phyloP scores from a whole-genome alignment of 2,797 vertebrate species.

The Acropternis orthonyx region DNA sequence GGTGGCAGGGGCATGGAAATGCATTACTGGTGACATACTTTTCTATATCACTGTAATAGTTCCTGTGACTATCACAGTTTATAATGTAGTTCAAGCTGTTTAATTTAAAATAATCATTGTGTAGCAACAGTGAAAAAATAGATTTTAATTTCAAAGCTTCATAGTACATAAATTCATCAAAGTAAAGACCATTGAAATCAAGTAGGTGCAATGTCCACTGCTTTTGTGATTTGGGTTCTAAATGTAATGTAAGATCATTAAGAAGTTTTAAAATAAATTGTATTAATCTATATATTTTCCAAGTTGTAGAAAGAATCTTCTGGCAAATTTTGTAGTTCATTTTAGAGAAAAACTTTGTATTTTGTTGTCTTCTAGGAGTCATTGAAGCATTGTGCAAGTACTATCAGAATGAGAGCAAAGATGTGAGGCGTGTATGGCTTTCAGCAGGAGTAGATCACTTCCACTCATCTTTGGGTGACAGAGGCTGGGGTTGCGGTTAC shows the following conservation, averaged over 20 bases:
- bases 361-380: slow-evolving; percentile 77
- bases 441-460: slow-evolving; percentile 87
- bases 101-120: background rate
- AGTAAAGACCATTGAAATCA: background rate
- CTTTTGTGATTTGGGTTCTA: background rate
- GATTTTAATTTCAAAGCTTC: background rate
- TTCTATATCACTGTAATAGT: background rate
- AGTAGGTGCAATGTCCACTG: background rate
- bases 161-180: background rate
- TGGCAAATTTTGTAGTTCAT: background rate
- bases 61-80: background rate
- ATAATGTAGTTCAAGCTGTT: background rate
- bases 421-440: slow-evolving; percentile 86
- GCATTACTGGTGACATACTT: background rate
- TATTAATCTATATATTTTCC: background rate
- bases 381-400: slow-evolving; percentile 78
- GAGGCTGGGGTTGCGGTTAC: slow-evolving; percentile 96
- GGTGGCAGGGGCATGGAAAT: background rate
- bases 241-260: background rate
- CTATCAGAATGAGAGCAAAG: slow-evolving; percentile 81
- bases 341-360: background rate
- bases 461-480: slow-evolving; percentile 86
- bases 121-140: background rate
- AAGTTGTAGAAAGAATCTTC: background rate
- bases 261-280: background rate